Percentiles rank a stretch among this genome's conserved stretches.
Evolutionary conservation across 2,113 vertebrate genomes (phyloP).

Genomic region (Symphodus melops): DNA sequence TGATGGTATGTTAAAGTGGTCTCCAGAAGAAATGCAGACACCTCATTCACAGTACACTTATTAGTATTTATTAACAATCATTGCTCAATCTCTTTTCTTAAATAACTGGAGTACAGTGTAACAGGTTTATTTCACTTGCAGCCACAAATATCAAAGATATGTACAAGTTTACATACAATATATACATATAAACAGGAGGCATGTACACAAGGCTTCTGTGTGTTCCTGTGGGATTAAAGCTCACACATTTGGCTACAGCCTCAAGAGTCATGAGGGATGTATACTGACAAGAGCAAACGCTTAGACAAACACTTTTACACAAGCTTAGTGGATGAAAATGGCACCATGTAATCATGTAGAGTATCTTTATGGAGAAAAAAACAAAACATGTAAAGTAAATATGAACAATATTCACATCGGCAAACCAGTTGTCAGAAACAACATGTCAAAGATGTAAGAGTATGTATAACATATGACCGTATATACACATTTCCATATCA

Average conservation of each 20-base stretch:
- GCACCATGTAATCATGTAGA: conserved; percentile 19
- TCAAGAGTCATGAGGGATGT: conserved; percentile 37
- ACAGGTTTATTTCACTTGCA: conserved; percentile 40
- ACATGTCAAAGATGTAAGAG: conserved; percentile 46
- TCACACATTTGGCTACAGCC: conserved; percentile 70
- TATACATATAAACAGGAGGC: conserved; percentile 76
- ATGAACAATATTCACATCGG: conserved; percentile 41
- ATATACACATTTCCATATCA: conserved; percentile 66
- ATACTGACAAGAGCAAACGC: conserved; percentile 5
- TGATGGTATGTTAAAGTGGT: not conserved
- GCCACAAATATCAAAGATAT: conserved; percentile 73
- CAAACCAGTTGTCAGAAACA: conserved; percentile 50
- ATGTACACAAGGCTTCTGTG: conserved; percentile 60
- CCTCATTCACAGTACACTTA: conserved; percentile 28
- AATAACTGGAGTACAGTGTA: conserved; percentile 73
- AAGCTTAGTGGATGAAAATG: conserved; percentile 10
- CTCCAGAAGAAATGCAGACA: conserved; percentile 2
- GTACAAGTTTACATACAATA: conserved; percentile 74
- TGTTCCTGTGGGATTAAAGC: conserved; percentile 50
- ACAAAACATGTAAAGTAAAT: not conserved
- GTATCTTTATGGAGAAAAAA: not conserved
- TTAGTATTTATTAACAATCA: conserved; percentile 75
- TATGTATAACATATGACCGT: conserved; percentile 76
- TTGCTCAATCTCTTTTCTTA: conserved; percentile 56
- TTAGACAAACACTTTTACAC: conserved; percentile 8